Conservation (phyloP, 1,140 invertebrate species). For the Zeugodacus cucurbitae region DNA sequence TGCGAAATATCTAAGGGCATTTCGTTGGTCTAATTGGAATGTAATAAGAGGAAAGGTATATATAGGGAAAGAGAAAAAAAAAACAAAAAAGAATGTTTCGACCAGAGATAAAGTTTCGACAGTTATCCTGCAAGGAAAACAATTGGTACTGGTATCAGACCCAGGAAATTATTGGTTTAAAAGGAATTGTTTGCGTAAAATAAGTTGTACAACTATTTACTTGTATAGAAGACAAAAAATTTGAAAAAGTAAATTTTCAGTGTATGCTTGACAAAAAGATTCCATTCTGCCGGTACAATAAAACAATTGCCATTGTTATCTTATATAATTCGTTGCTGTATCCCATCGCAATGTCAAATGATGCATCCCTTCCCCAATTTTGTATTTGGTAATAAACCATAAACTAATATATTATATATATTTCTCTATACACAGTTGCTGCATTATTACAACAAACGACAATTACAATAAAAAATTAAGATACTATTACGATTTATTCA, state of each 20-base stretch:
- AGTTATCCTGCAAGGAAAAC: background rate
- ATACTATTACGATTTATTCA: background rate
- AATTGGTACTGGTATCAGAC: background rate
- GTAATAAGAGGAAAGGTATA: background rate
- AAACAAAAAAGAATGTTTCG: background rate
- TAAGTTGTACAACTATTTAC: background rate
- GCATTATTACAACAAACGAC: background rate
- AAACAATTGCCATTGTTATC: background rate
- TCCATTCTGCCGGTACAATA: background rate
- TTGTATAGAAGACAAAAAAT: background rate
- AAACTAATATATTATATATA: background rate
- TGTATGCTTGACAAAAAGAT: background rate
- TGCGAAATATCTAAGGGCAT: conserved; percentile 15
- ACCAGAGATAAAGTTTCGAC: background rate
- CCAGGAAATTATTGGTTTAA: background rate
- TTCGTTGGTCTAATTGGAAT: conserved; percentile 23
- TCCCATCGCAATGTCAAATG: background rate
- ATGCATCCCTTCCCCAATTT: background rate
- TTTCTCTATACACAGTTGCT: background rate
- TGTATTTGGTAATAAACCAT: background rate
- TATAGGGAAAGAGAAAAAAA: background rate
- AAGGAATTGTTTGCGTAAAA: background rate
- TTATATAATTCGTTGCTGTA: background rate
- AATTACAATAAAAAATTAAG: background rate
- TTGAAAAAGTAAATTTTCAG: background rate